Percentiles rank a stretch among this genome's conserved stretches.
phyloP scores from a whole-genome alignment of 2,113 vertebrate genomes.

The Ibidorhyncha struthersii region DNA sequence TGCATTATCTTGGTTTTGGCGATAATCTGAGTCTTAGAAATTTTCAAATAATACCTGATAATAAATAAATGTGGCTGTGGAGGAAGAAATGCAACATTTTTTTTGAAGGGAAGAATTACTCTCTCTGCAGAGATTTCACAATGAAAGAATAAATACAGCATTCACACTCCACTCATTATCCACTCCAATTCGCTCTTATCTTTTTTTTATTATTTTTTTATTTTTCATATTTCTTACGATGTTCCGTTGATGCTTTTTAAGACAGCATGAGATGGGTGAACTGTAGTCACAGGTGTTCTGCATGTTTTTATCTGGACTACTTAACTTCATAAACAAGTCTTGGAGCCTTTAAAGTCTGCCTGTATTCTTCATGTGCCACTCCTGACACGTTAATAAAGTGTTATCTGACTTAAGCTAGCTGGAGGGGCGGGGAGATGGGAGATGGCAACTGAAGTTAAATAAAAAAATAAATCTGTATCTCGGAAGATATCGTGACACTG shows the following conservation, averaged over 20 bases:
- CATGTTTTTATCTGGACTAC: neutral
- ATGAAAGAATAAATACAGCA: neutral
- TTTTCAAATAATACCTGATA: neutral
- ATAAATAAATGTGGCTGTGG: neutral
- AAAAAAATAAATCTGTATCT: neutral
- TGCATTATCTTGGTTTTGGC: neutral
- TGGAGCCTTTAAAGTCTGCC: neutral
- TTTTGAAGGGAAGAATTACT: neutral
- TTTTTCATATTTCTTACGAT: neutral
- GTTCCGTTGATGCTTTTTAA: neutral
- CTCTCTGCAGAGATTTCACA: neutral
- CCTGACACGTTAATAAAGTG: neutral
- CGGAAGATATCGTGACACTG: neutral
- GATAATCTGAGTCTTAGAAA: neutral
- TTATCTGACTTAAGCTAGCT: neutral
- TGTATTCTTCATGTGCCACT: neutral
- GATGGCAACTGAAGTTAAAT: neutral
- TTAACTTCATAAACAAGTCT: neutral
- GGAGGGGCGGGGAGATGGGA: accelerated
- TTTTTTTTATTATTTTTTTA: neutral
- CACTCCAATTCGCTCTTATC: neutral
- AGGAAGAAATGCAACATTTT: neutral
- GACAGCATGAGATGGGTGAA: neutral
- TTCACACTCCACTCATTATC: neutral
- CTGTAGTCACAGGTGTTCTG: neutral